These are phyloP conservation scores for Euwallacea fornicatus DNA, from an alignment of 1,140 invertebrate genomes.

Conservation along the genomic window DNA sequence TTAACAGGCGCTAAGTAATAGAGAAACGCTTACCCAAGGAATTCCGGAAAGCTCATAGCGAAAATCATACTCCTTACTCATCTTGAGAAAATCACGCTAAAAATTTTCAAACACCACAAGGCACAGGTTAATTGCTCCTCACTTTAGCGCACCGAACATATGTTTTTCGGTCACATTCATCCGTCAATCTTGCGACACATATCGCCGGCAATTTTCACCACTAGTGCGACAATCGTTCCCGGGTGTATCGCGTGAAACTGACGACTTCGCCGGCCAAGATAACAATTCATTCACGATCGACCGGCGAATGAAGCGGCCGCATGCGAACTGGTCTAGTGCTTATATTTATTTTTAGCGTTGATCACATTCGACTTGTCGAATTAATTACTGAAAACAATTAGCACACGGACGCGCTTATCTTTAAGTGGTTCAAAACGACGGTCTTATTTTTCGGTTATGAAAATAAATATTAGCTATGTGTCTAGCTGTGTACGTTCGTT, in stretches of 20 bases:
- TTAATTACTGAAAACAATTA: slow-evolving; percentile 27
- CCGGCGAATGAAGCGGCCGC: slow-evolving; percentile 17
- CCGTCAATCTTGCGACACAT: background rate
- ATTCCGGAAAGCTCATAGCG: slow-evolving; percentile 44
- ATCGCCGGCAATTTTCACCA: slow-evolving; percentile 1
- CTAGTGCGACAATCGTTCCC: background rate
- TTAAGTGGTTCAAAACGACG: background rate
- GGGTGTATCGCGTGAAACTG: slow-evolving; percentile 24
- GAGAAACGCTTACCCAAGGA: slow-evolving; percentile 47
- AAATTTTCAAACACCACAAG: background rate
- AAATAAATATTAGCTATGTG: too few relatives aligned
- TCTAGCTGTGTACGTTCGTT: too few relatives aligned
- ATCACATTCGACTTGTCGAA: slow-evolving; percentile 13
- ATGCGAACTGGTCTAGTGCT: slow-evolving; percentile 14
- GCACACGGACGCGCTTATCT: slow-evolving; percentile 5
- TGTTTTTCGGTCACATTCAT: background rate
- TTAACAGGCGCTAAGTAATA: background rate
- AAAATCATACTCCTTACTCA: slow-evolving; percentile 46
- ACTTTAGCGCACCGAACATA: too few relatives aligned
- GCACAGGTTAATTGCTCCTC: too few relatives aligned
- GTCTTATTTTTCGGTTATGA: too few relatives aligned
- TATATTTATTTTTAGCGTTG: slow-evolving; percentile 34
- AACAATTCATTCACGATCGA: slow-evolving; percentile 26
- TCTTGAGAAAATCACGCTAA: slow-evolving; percentile 23
- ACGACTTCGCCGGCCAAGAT: slow-evolving; percentile 11